Evolutionary conservation across 2,888 invertebrate genomes (phyloP).

Genomic region (Pherbina coryleti): DNA sequence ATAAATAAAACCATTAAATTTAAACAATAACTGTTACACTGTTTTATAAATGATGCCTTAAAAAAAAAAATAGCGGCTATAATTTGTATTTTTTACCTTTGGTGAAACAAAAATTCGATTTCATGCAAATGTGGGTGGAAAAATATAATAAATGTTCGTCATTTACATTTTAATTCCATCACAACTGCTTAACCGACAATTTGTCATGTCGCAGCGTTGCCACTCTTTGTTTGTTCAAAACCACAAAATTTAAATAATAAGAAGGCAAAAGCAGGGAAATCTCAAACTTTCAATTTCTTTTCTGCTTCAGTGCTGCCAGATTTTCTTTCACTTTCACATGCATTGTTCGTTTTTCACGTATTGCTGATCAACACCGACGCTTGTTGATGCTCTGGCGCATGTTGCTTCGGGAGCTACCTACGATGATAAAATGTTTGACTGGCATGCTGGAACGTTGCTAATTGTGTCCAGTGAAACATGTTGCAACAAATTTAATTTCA

Average conservation of each 20-base stretch:
- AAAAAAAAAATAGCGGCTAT: too few species aligned
- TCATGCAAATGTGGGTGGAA: too few species aligned
- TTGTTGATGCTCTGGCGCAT: background rate
- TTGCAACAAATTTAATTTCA: background rate
- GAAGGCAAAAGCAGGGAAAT: background rate
- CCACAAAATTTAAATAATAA: too few species aligned
- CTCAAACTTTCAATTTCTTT: constrained; percentile 8
- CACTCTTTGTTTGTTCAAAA: background rate
- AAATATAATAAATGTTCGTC: too few species aligned
- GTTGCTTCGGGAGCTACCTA: background rate
- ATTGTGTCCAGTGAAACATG: constrained; percentile 12
- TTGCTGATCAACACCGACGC: background rate
- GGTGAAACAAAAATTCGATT: too few species aligned
- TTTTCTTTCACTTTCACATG: background rate
- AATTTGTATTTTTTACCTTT: too few species aligned
- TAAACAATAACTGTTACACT: too few species aligned
- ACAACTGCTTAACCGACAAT: background rate
- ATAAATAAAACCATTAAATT: too few species aligned
- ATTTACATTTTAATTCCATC: background rate
- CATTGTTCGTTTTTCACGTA: constrained; percentile 5
- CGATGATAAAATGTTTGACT: background rate
- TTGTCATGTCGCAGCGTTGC: background rate
- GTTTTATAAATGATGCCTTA: too few species aligned
- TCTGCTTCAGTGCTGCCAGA: constrained; percentile 21
- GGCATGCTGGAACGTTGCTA: background rate